Evolutionary conservation across 2,888 invertebrate species (phyloP).

Genomic region (Tetrapedia diversipes): DNA sequence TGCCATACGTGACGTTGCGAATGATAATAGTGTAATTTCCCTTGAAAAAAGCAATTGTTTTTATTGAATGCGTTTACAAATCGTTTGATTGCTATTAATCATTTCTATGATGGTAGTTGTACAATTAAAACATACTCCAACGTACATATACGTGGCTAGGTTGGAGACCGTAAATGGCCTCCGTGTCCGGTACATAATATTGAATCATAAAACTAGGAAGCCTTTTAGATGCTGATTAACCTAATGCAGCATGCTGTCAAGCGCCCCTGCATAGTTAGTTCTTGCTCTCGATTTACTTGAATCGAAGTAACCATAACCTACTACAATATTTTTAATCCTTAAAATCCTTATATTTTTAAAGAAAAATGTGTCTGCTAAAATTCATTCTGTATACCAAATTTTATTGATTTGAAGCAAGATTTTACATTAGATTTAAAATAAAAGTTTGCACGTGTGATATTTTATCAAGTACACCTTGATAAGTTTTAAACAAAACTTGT

Average conservation of each 20-base stretch:
- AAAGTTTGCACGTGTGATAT: background rate
- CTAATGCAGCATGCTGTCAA: conserved; percentile 28
- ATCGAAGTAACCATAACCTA: background rate
- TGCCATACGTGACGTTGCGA: background rate
- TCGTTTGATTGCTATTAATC: too few species aligned
- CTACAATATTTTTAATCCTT: too few species aligned
- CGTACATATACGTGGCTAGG: conserved; percentile 44
- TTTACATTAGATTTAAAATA: background rate
- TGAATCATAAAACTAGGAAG: conserved; percentile 46
- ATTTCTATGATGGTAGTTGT: background rate
- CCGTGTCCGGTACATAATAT: conserved; percentile 44
- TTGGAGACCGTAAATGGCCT: conserved; percentile 58
- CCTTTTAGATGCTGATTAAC: conserved; percentile 54
- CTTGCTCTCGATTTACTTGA: conserved; percentile 17
- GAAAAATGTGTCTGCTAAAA: too few species aligned
- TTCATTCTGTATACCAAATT: too few species aligned
- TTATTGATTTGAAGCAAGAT: background rate
- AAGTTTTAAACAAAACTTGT: background rate
- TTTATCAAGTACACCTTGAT: background rate
- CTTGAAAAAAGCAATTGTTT: background rate
- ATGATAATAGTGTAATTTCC: background rate
- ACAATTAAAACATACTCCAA: conserved; percentile 21
- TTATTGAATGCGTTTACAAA: background rate
- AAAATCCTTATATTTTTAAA: background rate
- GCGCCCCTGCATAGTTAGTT: conserved; percentile 45